These are phyloP conservation scores for Tenualosa ilisha DNA, from an alignment of 2,797 vertebrate genomes.

Conservation along the genomic window DNA sequence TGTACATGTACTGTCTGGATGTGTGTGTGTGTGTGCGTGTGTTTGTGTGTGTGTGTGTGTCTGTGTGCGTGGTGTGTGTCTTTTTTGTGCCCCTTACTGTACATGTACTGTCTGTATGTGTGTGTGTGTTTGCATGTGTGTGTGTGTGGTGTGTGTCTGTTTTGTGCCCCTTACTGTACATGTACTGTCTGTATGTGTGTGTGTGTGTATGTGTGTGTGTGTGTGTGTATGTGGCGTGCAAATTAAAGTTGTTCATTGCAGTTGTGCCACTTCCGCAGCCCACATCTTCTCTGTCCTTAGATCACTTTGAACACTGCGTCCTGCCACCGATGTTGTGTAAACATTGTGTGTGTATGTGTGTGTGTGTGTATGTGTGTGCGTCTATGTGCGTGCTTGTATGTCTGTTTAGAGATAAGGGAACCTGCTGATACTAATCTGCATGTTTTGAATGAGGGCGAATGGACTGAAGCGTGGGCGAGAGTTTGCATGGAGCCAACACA, in stretches of 20 bases:
- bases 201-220: constrained; percentile 3
- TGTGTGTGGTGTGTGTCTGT: too few species aligned
- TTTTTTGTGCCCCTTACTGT: too few species aligned
- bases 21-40: too few species aligned
- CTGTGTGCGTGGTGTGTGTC: background rate
- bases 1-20: too few species aligned
- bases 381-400: background rate
- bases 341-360: constrained; percentile 33
- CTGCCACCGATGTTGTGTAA: constrained; percentile 30
- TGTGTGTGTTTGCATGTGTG: too few species aligned
- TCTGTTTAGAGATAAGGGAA: constrained; percentile 55
- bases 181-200: background rate
- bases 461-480: constrained; percentile 69
- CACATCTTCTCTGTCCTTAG: constrained; percentile 29
- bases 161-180: background rate
- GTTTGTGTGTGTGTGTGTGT: too few species aligned
- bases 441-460: constrained; percentile 70
- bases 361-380: background rate
- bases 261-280: background rate
- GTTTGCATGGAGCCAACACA: background rate
- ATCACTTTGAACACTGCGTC: constrained; percentile 23
- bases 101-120: too few species aligned
- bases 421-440: constrained; percentile 73
- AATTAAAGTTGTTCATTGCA: constrained; percentile 29
- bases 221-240: background rate